Evolutionary conservation across 2,797 vertebrate species (phyloP).

Genomic region (Poeciliopsis turneri): DNA sequence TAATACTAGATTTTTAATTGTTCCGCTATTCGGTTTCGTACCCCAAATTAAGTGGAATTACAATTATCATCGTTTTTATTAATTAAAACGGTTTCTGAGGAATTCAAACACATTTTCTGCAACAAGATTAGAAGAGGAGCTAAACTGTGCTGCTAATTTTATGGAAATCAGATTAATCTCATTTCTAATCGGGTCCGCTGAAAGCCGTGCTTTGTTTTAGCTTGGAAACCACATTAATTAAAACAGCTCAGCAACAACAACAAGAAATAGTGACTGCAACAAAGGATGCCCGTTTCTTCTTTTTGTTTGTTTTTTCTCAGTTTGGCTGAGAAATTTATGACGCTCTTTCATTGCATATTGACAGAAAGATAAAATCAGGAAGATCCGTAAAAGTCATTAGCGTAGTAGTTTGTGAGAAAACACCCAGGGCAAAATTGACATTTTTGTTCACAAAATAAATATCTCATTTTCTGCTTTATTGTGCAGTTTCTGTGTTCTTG

Average conservation of each 20-base stretch:
- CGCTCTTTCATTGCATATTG: not conserved
- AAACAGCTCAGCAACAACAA: not conserved
- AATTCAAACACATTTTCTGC: not conserved
- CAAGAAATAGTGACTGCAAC: not conserved
- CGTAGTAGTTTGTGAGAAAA: too few species aligned
- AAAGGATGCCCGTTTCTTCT: not conserved
- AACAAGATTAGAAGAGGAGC: not conserved
- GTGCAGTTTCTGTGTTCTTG: not conserved
- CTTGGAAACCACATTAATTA: not conserved
- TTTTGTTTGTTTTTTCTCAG: not conserved
- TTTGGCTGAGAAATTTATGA: not conserved
- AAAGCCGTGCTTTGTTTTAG: not conserved
- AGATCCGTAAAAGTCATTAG: not conserved
- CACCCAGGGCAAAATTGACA: not conserved
- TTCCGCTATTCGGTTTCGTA: not conserved
- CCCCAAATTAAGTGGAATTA: not conserved
- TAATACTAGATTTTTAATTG: not conserved
- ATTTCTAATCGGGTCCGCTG: not conserved
- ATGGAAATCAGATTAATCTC: not conserved
- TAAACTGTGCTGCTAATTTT: not conserved
- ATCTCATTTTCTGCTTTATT: conserved; percentile 1
- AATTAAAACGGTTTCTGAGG: not conserved
- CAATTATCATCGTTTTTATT: not conserved
- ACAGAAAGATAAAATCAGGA: not conserved
- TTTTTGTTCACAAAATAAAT: not conserved